These are phyloP conservation scores for Aleiodes alternator DNA, from an alignment of 2,888 invertebrate genomes.

Conservation along the genomic window DNA sequence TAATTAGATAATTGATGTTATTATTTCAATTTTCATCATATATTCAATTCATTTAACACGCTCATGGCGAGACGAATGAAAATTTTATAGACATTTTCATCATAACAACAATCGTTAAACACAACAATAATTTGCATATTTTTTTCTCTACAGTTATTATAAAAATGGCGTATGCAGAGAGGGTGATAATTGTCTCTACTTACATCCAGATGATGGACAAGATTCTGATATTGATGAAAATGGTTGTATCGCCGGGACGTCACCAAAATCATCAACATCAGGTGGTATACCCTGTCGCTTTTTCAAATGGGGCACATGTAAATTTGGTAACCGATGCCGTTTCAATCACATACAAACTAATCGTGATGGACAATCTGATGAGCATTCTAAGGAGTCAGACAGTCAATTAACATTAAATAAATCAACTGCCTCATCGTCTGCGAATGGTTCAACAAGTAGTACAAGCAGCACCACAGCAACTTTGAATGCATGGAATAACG, in stretches of 20 bases:
- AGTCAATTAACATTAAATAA: slow-evolving; percentile 2
- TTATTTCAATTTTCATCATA: too few relatives aligned
- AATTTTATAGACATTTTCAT: too few relatives aligned
- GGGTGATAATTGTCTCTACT: slow-evolving; percentile 70
- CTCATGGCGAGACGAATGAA: too few relatives aligned
- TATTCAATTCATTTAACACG: too few relatives aligned
- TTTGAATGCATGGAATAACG: not conserved
- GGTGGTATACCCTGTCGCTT: slow-evolving; percentile 63
- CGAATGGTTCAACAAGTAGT: slow-evolving; percentile 1
- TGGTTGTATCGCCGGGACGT: slow-evolving; percentile 54
- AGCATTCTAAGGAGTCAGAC: not conserved
- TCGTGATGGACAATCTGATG: slow-evolving; percentile 49
- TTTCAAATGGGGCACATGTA: slow-evolving; percentile 71
- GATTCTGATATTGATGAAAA: slow-evolving; percentile 58
- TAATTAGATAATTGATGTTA: not conserved
- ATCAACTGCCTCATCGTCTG: slow-evolving; percentile 42
- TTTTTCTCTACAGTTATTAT: slow-evolving; percentile 66
- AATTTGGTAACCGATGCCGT: slow-evolving; percentile 68
- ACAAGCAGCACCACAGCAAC: slow-evolving; percentile 24
- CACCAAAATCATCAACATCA: slow-evolving; percentile 49
- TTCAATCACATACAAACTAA: slow-evolving; percentile 63
- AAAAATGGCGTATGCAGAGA: slow-evolving; percentile 72
- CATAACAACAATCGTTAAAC: not conserved
- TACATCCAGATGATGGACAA: slow-evolving; percentile 60
- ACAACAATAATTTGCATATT: slow-evolving; percentile 29